A percentile compares a stretch with the other conserved stretches of the same genome.
Conservation (phyloP, 2,113 vertebrate species). For the Oncorhynchus nerka region DNA sequence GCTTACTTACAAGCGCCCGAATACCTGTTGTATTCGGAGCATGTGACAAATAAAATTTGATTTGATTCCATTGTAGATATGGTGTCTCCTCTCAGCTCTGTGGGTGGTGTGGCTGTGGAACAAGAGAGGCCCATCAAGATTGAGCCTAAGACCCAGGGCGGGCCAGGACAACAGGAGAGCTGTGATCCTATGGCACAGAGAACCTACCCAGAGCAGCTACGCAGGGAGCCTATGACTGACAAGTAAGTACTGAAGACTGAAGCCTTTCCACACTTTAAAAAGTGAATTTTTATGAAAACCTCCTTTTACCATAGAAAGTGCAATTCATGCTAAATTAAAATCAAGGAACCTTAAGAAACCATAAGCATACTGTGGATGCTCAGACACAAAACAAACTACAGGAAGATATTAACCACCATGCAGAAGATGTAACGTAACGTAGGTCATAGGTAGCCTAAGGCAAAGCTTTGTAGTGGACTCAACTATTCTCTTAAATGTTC, state of each 20-base stretch:
- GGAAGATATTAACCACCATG: too few species aligned
- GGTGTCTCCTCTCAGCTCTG: slow-evolving; percentile 17
- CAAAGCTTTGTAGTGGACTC: too few species aligned
- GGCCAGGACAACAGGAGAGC: slow-evolving; percentile 40
- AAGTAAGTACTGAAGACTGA: slow-evolving; percentile 50
- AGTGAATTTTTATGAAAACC: too few species aligned
- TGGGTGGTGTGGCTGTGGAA: slow-evolving; percentile 41
- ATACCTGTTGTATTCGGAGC: too few species aligned
- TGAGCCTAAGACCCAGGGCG: slow-evolving; percentile 44
- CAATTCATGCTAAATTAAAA: background rate
- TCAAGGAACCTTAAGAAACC: background rate
- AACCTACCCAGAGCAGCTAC: slow-evolving; percentile 65
- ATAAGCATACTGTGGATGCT: too few species aligned
- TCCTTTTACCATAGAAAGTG: too few species aligned
- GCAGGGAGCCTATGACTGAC: slow-evolving; percentile 63
- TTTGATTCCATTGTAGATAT: slow-evolving; percentile 36
- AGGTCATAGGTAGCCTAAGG: too few species aligned
- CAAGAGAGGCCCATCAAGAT: slow-evolving; percentile 44
- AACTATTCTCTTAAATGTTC: background rate
- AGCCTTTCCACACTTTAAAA: too few species aligned
- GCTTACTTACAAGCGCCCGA: too few species aligned
- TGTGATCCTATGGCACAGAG: slow-evolving; percentile 55
- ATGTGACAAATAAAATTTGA: too few species aligned
- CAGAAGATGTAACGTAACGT: too few species aligned
- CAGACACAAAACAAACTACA: too few species aligned